phyloP scores from a whole-genome alignment of 2,888 invertebrate species.

The Parochlus steinenii region DNA sequence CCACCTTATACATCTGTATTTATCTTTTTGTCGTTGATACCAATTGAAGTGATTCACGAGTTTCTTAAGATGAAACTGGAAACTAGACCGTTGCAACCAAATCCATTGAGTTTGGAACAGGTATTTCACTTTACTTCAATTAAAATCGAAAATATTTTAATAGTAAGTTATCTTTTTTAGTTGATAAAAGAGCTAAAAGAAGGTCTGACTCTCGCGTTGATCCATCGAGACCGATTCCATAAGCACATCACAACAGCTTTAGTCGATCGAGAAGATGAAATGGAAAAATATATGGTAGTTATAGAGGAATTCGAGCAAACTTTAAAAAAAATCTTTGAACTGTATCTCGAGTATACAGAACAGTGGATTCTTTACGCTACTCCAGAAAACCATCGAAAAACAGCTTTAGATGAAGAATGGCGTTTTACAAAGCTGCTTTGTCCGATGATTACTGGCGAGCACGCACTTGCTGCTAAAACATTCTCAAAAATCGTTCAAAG shows the following conservation, averaged over 20 bases:
- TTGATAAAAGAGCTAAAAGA: slow-evolving; percentile 82
- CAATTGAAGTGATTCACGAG: slow-evolving; percentile 84
- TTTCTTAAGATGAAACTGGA: slow-evolving; percentile 74
- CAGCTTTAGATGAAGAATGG: slow-evolving; percentile 76
- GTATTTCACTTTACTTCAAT: slow-evolving; percentile 25
- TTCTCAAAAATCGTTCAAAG: slow-evolving; percentile 45
- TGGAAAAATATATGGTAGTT: slow-evolving; percentile 38
- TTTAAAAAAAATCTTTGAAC: slow-evolving; percentile 55
- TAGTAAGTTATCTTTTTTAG: slow-evolving; percentile 30
- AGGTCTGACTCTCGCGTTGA: slow-evolving; percentile 66
- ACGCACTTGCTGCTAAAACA: slow-evolving; percentile 52
- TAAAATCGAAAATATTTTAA: too few relatives aligned
- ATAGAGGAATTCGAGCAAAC: slow-evolving; percentile 61
- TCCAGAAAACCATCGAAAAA: slow-evolving; percentile 39
- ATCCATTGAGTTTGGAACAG: slow-evolving; percentile 72
- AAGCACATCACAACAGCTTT: slow-evolving; percentile 44
- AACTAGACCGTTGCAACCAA: slow-evolving; percentile 65
- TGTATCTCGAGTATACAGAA: slow-evolving; percentile 74
- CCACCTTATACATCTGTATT: slow-evolving; percentile 77
- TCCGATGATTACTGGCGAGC: slow-evolving; percentile 58
- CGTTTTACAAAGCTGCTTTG: slow-evolving; percentile 64
- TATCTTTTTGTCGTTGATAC: slow-evolving; percentile 69
- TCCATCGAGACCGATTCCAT: slow-evolving; percentile 61
- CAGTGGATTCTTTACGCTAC: slow-evolving; percentile 52
- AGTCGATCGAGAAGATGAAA: slow-evolving; percentile 31